phyloP scores from a whole-genome alignment of 2,797 vertebrate species.

The Pachyuromys duprasi region DNA sequence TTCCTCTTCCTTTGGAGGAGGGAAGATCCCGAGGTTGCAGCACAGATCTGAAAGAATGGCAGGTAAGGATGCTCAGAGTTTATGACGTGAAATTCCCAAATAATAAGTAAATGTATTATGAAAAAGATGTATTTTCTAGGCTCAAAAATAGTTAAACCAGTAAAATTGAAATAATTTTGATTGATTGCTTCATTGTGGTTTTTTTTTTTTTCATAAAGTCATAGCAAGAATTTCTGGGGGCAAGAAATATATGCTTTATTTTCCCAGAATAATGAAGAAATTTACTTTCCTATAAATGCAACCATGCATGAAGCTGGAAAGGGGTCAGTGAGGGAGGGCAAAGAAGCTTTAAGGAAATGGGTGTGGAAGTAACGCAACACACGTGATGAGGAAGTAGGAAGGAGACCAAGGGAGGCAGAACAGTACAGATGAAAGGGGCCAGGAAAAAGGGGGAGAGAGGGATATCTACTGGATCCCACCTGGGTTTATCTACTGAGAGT shows the following conservation, averaged over 20 bases:
- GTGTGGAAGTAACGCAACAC: no score
- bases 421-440: background rate
- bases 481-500: background rate
- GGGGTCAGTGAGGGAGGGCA: background rate
- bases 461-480: no score
- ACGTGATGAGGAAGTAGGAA: background rate
- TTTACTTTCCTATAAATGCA: slow-evolving; percentile 15
- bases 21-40: background rate
- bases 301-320: background rate
- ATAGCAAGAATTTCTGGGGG: background rate
- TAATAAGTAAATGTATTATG: background rate
- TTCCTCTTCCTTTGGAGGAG: background rate
- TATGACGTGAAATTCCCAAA: background rate
- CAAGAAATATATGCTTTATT: background rate
- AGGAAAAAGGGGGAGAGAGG: background rate
- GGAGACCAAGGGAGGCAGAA: no score
- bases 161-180: slow-evolving; percentile 9
- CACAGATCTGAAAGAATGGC: background rate
- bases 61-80: background rate
- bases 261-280: background rate
- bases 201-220: slow-evolving; percentile 29
- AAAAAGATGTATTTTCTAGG: background rate
- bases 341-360: background rate
- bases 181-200: background rate
- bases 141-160: background rate